A percentile compares a stretch with the other conserved stretches of the same genome.
phyloP scores from a whole-genome alignment of 2,113 vertebrate genomes.

The Gnathonemus echidnorhynchus region DNA sequence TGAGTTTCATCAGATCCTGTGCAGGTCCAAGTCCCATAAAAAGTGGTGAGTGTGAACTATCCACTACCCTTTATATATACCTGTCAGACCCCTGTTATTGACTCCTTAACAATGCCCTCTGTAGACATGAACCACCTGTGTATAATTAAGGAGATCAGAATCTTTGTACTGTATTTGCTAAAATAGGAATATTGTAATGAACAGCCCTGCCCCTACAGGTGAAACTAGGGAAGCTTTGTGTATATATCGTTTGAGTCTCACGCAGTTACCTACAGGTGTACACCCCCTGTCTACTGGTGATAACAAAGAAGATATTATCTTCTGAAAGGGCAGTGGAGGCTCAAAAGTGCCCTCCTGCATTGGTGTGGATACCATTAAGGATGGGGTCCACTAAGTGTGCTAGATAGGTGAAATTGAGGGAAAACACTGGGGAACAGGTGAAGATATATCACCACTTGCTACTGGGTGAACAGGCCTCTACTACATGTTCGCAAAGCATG shows the following conservation, averaged over 20 bases:
- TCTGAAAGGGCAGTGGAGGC: background rate
- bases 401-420: background rate
- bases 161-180: background rate
- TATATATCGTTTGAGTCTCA: background rate
- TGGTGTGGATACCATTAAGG: background rate
- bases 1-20: background rate
- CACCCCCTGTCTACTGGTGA: background rate
- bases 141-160: background rate
- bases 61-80: background rate
- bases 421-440: background rate
- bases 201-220: background rate
- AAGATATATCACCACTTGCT: background rate
- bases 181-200: background rate
- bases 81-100: background rate
- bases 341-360: background rate
- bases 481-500: background rate
- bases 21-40: background rate
- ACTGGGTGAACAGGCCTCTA: background rate
- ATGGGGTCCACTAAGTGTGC: background rate
- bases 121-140: background rate
- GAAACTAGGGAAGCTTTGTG: background rate
- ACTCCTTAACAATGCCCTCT: background rate
- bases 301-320: background rate
- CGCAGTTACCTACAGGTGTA: background rate
- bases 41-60: background rate